Evolutionary conservation across 2,113 vertebrate species (phyloP), one percentile per base, ranked within the genome.

Genomic region (Salvelinus fontinalis): DNA sequence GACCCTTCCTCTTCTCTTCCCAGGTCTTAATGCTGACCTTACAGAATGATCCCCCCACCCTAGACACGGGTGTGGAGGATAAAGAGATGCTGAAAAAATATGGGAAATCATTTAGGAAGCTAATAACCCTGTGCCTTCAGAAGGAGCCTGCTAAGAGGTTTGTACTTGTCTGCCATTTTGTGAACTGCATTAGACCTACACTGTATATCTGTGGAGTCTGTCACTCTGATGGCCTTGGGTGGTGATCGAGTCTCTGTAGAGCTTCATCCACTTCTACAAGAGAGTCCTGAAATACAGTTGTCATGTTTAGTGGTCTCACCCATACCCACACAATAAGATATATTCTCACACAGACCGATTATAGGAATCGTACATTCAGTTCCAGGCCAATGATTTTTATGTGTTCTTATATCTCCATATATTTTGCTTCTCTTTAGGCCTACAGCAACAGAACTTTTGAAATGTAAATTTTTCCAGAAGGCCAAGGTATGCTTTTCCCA

Each of bases 81-180:
- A 99, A 99, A 88, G 98, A 99, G 85, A 94, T 95, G 94, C 94
- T 97, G 69, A 99, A 99, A 86, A 99, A 96, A 89, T 99, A 99
- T 14, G 98, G 98, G 81, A 99, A 99, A 92, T 99, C 98, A 39
- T 99, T 99, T 93, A 95, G 98, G 88, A 99, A 99, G 91, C 91
- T 99, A 75, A 98, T 99, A 91, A 95, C 96, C 67, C 93, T 97
- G 93, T 99, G 98, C 93, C 97, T 99, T 94, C 98, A 99, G 89
- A 99, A 99, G 93, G 98, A 99, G 87, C 98, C 98, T 87, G 95
- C 95, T 72, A 99, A 99, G 92, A 98, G 98, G 98, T 99, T 78
- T 59, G 13, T 57, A 11, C 59, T 0, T 62, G 3, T 62, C 59
- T 22, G 3, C n/a, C n/a, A 8, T 16, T 54, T 3, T 18, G 51